Percentiles rank a stretch among this genome's conserved stretches.
These are phyloP conservation scores for Hybognathus amarus DNA, from an alignment of 2,797 vertebrate genomes.

Conservation along the genomic window DNA sequence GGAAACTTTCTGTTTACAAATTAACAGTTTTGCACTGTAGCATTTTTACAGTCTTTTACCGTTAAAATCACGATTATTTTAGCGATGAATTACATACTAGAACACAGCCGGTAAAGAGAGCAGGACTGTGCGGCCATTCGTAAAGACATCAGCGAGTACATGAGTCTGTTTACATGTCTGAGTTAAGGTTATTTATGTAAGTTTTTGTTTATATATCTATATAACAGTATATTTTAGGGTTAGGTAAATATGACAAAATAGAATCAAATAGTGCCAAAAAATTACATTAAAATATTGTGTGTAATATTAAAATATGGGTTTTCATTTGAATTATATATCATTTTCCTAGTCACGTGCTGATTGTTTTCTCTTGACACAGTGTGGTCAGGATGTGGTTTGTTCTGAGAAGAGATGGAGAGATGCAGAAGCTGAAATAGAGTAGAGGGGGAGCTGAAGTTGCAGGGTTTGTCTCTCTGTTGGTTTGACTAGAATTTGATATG, in stretches of 20 bases:
- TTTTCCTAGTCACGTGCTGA: neutral
- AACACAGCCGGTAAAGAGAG: too few relatives aligned
- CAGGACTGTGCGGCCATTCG: too few relatives aligned
- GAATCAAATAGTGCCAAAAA: neutral
- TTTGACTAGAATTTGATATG: neutral
- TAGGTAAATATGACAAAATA: neutral
- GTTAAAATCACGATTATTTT: too few relatives aligned
- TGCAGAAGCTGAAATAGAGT: neutral
- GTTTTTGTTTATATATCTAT: neutral
- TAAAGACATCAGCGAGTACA: too few relatives aligned
- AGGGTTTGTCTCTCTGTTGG: neutral
- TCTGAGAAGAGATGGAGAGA: neutral
- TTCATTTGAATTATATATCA: neutral
- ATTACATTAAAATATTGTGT: neutral
- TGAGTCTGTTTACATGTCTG: too few relatives aligned
- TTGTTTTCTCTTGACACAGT: neutral
- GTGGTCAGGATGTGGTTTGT: constrained; percentile 24
- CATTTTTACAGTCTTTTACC: too few relatives aligned
- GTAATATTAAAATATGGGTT: neutral
- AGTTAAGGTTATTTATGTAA: too few relatives aligned
- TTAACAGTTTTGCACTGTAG: too few relatives aligned
- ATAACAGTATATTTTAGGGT: neutral
- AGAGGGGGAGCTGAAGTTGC: neutral
- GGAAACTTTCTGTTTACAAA: too few relatives aligned
- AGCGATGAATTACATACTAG: too few relatives aligned